These are phyloP conservation scores for Cylloceria caligata DNA, from an alignment of 2,888 invertebrate species.

Conservation along the genomic window DNA sequence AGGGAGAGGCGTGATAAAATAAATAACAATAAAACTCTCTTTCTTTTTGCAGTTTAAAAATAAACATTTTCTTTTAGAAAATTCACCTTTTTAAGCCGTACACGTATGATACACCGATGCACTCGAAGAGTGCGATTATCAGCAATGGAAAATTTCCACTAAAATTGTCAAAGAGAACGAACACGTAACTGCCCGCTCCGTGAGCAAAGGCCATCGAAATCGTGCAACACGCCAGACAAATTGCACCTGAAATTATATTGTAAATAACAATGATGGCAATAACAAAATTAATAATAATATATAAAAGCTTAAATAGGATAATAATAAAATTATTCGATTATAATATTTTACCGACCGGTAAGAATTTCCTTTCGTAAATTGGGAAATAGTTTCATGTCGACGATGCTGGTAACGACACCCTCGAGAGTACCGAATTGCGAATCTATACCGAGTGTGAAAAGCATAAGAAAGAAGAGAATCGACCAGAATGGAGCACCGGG, in stretches of 20 bases:
- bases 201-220: constrained; percentile 97
- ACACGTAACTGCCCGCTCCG: constrained; percentile 97
- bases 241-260: constrained; percentile 83
- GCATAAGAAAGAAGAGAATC: constrained; percentile 97
- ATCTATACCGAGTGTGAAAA: constrained; percentile 97
- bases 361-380: constrained; percentile 95
- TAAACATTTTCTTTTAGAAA: neutral
- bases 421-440: constrained; percentile 98
- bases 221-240: constrained; percentile 93
- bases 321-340: neutral
- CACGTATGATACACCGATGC: constrained; percentile 96
- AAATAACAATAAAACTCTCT: constrained; percentile 59
- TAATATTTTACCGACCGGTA: constrained; percentile 87
- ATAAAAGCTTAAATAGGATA: neutral
- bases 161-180: constrained; percentile 96
- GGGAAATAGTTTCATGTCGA: constrained; percentile 97
- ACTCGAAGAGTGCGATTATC: constrained; percentile 97
- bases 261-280: constrained; percentile 24
- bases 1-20: constrained; percentile 59
- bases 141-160: constrained; percentile 96
- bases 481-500: constrained; percentile 99
- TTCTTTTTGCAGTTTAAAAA: neutral
- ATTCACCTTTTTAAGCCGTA: constrained; percentile 95
- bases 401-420: constrained; percentile 97
- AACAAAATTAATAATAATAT: neutral